Evolutionary conservation across 2,888 invertebrate species (phyloP).

Genomic region (Hydraecia micacea): DNA sequence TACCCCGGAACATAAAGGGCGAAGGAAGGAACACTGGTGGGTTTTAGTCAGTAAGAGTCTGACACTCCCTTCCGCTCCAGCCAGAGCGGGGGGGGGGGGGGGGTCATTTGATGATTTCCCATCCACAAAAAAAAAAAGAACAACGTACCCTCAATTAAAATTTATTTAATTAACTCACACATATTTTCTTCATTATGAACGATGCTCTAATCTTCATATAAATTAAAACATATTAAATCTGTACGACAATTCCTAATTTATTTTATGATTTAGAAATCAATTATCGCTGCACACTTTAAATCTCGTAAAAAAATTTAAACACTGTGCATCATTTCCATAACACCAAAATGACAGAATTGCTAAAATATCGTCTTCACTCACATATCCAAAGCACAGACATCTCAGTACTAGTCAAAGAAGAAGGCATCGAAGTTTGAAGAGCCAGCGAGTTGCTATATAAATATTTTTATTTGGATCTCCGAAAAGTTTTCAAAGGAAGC

Average conservation of each 20-base stretch:
- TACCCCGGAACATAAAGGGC: no score
- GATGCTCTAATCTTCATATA: neutral
- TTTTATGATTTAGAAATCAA: no score
- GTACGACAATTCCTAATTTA: neutral
- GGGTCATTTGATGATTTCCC: no score
- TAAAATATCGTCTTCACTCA: neutral
- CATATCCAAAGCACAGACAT: neutral
- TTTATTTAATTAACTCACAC: no score
- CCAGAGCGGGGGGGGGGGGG: no score
- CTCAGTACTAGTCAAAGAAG: neutral
- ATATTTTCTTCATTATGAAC: no score
- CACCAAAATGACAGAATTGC: neutral
- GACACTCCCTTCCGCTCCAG: no score
- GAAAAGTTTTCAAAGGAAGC: conserved; percentile 54
- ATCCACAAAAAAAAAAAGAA: no score
- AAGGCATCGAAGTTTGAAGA: conserved; percentile 21
- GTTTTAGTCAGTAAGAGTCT: no score
- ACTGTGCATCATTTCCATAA: neutral
- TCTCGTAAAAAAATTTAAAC: neutral
- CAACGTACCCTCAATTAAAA: no score
- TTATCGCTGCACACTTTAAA: no score
- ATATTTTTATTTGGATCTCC: conserved; percentile 62
- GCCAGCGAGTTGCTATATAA: conserved; percentile 36
- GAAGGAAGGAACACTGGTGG: no score
- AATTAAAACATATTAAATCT: neutral